Base-by-base conservation (phyloP, 2,797 vertebrate genomes). In the Gobionotothen gibberifrons region DNA sequence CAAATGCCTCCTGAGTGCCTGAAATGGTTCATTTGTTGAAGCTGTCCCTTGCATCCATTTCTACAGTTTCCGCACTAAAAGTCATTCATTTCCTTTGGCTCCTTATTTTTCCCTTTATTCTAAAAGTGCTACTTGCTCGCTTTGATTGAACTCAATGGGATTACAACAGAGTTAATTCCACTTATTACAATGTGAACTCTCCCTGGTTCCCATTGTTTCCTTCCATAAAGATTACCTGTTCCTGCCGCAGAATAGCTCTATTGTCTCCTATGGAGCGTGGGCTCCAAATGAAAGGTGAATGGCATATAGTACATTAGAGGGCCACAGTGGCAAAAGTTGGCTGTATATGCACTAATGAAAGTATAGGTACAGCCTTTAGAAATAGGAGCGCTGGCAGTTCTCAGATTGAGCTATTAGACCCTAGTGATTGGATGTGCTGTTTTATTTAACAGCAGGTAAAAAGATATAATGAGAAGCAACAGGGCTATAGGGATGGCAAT, bases 81-180 rank as follows among this genome's bases (percentile, higher is more conserved):
- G 66, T 84, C 75, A 56, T 70, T 77, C 55, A 78, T 88, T 87
- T 89, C 80, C 79, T 84, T 74, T 83, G 56, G 69, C 52, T 83
- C 71, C 54, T 72, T 79, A 79, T 72, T 86, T 69, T 69, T 81
- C 49, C 58, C 77, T 83, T 81, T 66, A 74, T 86, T 89, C 76
- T 69, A 47, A 86, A 90, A 81, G 81, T 84, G 72, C 76, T 39
- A 63, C 78, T 82, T 75, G 80, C 79, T 85, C 32, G 58, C 69
- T 91, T 86, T 89, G 90, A 91, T 91, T 87, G 75, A 90, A 92
- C 86, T 92, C 89, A 89, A 84, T 87, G 83, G 88, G 89, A 92
- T 92, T 92, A 90, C 87, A 88, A 82, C 79, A 40, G 81, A 90
- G 84, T 88, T 92, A 91, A 93, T 92, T 83, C 85, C 85, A 89